A percentile compares a stretch with the other conserved stretches of the same genome.
These are phyloP conservation scores for Papilio polyxenes DNA, from an alignment of 1,140 invertebrate species.

Conservation along the genomic window DNA sequence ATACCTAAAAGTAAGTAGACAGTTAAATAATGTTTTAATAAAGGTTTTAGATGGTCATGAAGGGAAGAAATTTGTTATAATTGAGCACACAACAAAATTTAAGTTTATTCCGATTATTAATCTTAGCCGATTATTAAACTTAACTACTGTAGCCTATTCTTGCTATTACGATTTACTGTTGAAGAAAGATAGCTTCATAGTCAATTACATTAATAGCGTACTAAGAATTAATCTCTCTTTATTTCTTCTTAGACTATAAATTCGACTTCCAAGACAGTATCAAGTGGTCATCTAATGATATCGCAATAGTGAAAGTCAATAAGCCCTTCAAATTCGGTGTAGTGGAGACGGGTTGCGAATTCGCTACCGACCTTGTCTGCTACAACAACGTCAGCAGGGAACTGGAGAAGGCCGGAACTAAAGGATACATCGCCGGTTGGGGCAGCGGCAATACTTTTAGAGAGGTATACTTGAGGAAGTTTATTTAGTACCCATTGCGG, in stretches of 20 bases:
- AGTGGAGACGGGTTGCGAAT: conserved; percentile 65
- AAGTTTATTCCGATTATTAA: too few relatives aligned
- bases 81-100: too few relatives aligned
- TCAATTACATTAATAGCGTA: neutral
- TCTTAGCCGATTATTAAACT: too few relatives aligned
- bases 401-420: conserved; percentile 70
- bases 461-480: conserved; percentile 54
- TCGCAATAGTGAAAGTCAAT: conserved; percentile 73
- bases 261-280: conserved; percentile 76
- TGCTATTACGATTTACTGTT: too few relatives aligned
- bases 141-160: too few relatives aligned
- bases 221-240: neutral
- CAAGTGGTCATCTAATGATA: conserved; percentile 76
- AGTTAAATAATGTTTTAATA: too few relatives aligned
- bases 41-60: too few relatives aligned
- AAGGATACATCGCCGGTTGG: conserved; percentile 72
- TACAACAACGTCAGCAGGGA: conserved; percentile 72
- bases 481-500: too few relatives aligned
- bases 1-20: conserved; percentile 73
- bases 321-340: conserved; percentile 70
- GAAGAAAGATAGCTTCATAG: too few relatives aligned
- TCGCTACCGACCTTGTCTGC: conserved; percentile 57
- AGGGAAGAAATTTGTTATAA: too few relatives aligned
- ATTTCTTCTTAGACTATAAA: conserved; percentile 66
- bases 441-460: conserved; percentile 70